phyloP scores from a whole-genome alignment of 2,888 invertebrate species.

The Yponomeuta cagnagella region DNA sequence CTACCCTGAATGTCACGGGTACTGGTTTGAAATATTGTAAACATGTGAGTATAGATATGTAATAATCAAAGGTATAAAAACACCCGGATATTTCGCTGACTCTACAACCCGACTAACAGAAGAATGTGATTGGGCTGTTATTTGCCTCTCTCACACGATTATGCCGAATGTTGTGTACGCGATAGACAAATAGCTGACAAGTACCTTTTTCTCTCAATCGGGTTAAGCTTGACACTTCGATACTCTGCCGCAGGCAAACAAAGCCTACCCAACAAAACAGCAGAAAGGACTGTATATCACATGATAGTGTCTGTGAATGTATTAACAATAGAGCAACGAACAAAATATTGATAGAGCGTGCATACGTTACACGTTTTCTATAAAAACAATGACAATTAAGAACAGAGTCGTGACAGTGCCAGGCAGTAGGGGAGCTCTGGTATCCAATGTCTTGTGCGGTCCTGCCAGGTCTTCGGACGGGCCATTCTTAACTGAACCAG shows the following conservation, averaged over 20 bases:
- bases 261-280: too few species aligned
- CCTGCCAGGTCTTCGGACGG: background rate
- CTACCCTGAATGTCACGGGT: background rate
- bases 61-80: background rate
- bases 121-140: background rate
- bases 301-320: background rate
- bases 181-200: too few species aligned
- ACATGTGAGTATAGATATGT: background rate
- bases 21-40: background rate
- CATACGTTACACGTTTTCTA: background rate
- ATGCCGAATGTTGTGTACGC: too few species aligned
- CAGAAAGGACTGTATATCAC: background rate
- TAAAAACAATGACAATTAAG: slow-evolving; percentile 12
- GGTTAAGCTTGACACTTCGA: too few species aligned
- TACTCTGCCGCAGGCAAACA: too few species aligned
- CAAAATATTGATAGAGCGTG: background rate
- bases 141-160: background rate
- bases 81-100: background rate
- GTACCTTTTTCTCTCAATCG: too few species aligned
- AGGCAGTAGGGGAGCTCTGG: background rate
- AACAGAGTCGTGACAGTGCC: slow-evolving; percentile 6
- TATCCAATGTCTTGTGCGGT: slow-evolving; percentile 8
- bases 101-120: background rate
- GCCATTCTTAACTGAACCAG: background rate
- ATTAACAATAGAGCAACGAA: background rate